Conservation (phyloP, 2,113 vertebrate genomes). For the Bufo gargarizans region DNA sequence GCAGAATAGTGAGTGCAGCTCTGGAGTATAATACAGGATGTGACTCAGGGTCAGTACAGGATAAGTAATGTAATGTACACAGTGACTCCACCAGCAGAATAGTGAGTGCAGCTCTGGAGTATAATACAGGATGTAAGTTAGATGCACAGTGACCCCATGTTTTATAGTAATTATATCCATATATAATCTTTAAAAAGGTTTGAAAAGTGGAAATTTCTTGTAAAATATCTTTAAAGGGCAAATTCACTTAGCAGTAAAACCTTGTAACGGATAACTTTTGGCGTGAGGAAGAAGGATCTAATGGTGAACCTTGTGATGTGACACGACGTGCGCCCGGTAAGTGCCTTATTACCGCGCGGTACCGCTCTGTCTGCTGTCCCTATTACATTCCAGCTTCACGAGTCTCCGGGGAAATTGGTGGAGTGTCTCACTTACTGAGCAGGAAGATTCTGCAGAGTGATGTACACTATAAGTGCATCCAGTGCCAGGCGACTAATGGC, state of each 20-base stretch:
- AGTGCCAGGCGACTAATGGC: constrained; percentile 18
- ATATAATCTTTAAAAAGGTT: background rate
- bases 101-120: constrained; percentile 1
- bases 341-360: constrained; percentile 31
- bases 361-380: constrained; percentile 25
- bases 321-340: background rate
- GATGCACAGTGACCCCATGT: background rate
- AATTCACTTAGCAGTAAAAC: background rate
- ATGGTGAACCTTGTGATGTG: background rate
- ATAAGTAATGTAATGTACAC: constrained; percentile 13
- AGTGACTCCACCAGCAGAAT: background rate
- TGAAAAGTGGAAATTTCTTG: background rate
- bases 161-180: background rate
- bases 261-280: background rate
- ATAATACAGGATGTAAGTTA: background rate
- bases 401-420: constrained; percentile 15
- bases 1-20: constrained; percentile 19
- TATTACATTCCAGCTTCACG: constrained; percentile 13
- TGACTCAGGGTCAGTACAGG: background rate
- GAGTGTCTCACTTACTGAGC: constrained; percentile 38
- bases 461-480: constrained; percentile 10
- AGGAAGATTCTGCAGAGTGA: constrained; percentile 16
- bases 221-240: background rate
- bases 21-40: background rate
- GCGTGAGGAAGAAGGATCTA: background rate